Conservation (phyloP, 2,888 invertebrate genomes). For the Tipula helvola region DNA sequence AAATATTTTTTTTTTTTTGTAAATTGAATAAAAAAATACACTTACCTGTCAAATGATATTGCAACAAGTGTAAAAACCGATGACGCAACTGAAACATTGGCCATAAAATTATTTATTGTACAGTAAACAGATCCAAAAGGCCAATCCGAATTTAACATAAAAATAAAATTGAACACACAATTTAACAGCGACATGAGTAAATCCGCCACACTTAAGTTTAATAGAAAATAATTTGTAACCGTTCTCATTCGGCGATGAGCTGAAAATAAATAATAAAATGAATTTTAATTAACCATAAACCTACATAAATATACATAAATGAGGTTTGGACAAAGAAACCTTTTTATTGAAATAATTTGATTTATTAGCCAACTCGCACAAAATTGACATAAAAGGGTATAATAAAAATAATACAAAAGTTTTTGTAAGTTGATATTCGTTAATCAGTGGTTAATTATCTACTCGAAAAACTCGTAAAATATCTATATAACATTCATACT, state of each 20-base stretch:
- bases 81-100: conserved; percentile 80
- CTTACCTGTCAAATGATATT: conserved; percentile 85
- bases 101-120: conserved; percentile 80
- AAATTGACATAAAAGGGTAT: too few species aligned
- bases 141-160: conserved; percentile 80
- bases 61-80: conserved; percentile 91
- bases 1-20: neutral
- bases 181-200: conserved; percentile 78
- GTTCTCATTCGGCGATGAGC: conserved; percentile 76
- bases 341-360: too few species aligned
- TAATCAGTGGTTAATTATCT: too few species aligned
- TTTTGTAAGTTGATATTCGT: too few species aligned
- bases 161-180: conserved; percentile 82
- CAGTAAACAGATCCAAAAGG: conserved; percentile 81
- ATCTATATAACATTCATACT: too few species aligned
- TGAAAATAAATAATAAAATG: conserved; percentile 31
- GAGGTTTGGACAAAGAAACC: too few species aligned
- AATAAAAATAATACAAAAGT: too few species aligned
- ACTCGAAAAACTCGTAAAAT: too few species aligned
- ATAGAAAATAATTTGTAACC: conserved; percentile 84
- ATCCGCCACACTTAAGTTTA: conserved; percentile 80
- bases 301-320: neutral
- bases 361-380: too few species aligned
- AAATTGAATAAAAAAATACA: conserved; percentile 10
- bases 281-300: neutral